Percentiles rank a stretch among this genome's conserved stretches.
These are phyloP conservation scores for Lydus trimaculatus DNA, from an alignment of 2,888 invertebrate genomes.

Conservation along the genomic window DNA sequence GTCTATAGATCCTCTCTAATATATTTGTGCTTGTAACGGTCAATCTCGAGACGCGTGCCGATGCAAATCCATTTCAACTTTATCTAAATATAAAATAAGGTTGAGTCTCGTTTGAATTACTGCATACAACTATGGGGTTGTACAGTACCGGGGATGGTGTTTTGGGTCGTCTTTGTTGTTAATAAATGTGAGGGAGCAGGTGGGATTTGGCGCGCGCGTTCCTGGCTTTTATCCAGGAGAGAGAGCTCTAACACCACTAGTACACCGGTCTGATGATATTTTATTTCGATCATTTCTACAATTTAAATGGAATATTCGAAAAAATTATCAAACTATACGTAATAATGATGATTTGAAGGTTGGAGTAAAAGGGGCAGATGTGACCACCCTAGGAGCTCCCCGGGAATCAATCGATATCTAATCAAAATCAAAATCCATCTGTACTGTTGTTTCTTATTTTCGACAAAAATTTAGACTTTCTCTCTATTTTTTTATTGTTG, in stretches of 20 bases:
- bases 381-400: not conserved
- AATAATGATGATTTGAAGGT: not conserved
- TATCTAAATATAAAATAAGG: constrained; percentile 27
- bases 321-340: not conserved
- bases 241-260: not conserved
- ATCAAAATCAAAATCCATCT: constrained; percentile 6
- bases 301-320: not conserved
- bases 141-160: constrained; percentile 38
- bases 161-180: constrained; percentile 26
- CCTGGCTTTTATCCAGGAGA: constrained; percentile 35
- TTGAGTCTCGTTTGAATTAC: constrained; percentile 34
- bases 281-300: not conserved
- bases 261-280: constrained; percentile 7
- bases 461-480: not conserved
- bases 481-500: not conserved
- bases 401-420: constrained; percentile 6
- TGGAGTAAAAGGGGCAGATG: not conserved
- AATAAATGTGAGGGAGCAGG: constrained; percentile 42
- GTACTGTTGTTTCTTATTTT: not conserved
- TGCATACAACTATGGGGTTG: constrained; percentile 37
- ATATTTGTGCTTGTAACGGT: constrained; percentile 49
- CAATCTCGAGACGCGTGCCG: constrained; percentile 55
- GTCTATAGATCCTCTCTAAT: not conserved
- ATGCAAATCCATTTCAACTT: constrained; percentile 22
- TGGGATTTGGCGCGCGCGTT: constrained; percentile 48